Evolutionary conservation across 1,140 invertebrate genomes (phyloP), one percentile per base, ranked within the genome.

Genomic region (Drosophila paulistorum): DNA sequence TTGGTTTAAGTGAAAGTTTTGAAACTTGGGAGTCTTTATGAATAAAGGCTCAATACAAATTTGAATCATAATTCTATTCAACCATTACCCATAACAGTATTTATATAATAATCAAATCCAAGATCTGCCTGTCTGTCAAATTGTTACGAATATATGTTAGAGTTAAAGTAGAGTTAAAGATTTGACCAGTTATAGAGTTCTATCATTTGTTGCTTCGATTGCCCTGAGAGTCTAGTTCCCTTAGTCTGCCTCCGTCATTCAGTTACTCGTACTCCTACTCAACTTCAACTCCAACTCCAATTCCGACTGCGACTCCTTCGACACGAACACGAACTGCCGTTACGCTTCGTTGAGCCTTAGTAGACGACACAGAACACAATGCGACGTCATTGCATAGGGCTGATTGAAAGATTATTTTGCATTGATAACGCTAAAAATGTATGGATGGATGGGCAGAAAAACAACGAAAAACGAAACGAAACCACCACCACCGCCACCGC

Each of bases 391-490:
- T 41, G 20, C 63, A 79, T 79, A 87, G 83, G 84, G 83, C 84
- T 87, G 83, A 89, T 87, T 87, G 84, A 89, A 89, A 89, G 84
- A 89, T 89, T 89, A 89, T 89, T 89, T 89, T 89, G 84, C 84
- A 89, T 85, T 89, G 84, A 89, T 89, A 89, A 89, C 84, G 84
- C 85, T 89, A 89, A 89, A 89, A 89, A 89, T 68, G 84, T 84
- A 89, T 89, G 83, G 77, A 87, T 87, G 79, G 83, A 82, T 81
- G 77, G 76, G 76, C 60, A 73, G 81, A 67, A 67, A 66, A 73
- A 62, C 65, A 69, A 72, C 76, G 17, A 48, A 51, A 51, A 51
- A 17, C 17, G 0, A 17, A 20, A 2, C 7, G 14, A 48, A 85
- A 76, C 77, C 58, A 73, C 63, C 74, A 77, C 68, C 68, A 74